phyloP scores from a whole-genome alignment of 2,113 vertebrate genomes.

The Oncorhynchus kisutch region DNA sequence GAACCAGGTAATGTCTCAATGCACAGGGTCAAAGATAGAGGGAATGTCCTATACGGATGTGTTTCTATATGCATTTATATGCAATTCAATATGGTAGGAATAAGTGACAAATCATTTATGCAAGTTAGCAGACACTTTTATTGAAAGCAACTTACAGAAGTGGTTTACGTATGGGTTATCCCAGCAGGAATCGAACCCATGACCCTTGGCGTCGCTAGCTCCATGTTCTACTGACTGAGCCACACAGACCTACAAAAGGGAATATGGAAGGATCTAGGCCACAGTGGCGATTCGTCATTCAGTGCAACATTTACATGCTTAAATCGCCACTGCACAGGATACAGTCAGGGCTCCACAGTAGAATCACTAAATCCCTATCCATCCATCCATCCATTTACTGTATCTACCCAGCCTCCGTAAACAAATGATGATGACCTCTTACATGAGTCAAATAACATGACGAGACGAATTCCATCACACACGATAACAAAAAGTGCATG shows the following conservation, averaged over 20 bases:
- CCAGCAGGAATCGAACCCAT: too few species aligned
- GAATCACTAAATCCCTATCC: background rate
- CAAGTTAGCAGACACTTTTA: background rate
- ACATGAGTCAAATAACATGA: conserved; percentile 53
- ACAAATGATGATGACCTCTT: conserved; percentile 44
- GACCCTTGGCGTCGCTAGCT: too few species aligned
- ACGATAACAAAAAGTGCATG: conserved; percentile 60
- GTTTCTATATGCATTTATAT: background rate
- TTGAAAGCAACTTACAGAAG: too few species aligned
- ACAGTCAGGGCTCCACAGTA: background rate
- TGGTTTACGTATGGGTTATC: too few species aligned
- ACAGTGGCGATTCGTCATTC: background rate
- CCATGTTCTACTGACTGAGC: too few species aligned
- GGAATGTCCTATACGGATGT: background rate
- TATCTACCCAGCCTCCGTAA: background rate
- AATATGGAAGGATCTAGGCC: background rate
- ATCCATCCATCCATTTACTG: background rate
- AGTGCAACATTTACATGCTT: too few species aligned
- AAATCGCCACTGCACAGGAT: too few species aligned
- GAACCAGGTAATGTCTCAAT: background rate
- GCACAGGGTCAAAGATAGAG: background rate
- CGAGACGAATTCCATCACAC: conserved; percentile 45
- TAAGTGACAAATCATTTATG: too few species aligned
- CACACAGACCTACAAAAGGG: background rate
- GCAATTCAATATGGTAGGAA: background rate